A percentile compares a stretch with the other conserved stretches of the same genome.
phyloP scores from a whole-genome alignment of 1,140 invertebrate genomes.

The Elymnias hypermnestra region DNA sequence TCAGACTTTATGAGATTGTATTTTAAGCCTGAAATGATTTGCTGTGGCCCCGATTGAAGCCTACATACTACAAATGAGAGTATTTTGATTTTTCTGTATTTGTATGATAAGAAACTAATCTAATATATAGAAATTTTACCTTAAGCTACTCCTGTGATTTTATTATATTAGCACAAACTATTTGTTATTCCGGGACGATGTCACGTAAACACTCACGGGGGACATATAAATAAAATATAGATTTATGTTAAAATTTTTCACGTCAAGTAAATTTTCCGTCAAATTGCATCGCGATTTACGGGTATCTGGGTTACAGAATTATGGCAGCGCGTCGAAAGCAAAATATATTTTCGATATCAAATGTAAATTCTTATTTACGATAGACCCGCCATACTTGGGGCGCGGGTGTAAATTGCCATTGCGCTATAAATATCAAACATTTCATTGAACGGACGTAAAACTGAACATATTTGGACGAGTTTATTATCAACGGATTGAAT shows the following conservation, averaged over 20 bases:
- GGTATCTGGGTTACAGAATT: conserved; percentile 21
- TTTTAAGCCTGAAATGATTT: no score
- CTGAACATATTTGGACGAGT: conserved; percentile 34
- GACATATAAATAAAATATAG: no score
- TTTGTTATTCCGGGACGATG: no score
- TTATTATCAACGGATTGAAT: conserved; percentile 5
- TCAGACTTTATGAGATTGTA: no score
- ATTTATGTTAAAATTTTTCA: not conserved
- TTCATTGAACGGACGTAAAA: conserved; percentile 25
- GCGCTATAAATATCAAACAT: conserved; percentile 43
- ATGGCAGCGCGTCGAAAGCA: conserved; percentile 18
- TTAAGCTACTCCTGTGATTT: no score
- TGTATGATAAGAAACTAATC: no score
- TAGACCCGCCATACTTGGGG: conserved; percentile 34
- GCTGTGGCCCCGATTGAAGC: no score
- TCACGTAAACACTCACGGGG: no score
- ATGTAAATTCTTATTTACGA: conserved; percentile 44
- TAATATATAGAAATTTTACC: no score
- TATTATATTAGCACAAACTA: no score
- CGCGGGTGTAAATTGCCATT: conserved; percentile 41
- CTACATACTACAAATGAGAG: no score
- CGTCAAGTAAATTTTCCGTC: conserved; percentile 3
- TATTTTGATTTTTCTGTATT: no score
- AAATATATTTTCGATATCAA: conserved; percentile 37
- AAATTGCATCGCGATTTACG: conserved; percentile 14